Base-by-base conservation (phyloP, 2,888 invertebrate species). In the Epicampocera succincta region DNA sequence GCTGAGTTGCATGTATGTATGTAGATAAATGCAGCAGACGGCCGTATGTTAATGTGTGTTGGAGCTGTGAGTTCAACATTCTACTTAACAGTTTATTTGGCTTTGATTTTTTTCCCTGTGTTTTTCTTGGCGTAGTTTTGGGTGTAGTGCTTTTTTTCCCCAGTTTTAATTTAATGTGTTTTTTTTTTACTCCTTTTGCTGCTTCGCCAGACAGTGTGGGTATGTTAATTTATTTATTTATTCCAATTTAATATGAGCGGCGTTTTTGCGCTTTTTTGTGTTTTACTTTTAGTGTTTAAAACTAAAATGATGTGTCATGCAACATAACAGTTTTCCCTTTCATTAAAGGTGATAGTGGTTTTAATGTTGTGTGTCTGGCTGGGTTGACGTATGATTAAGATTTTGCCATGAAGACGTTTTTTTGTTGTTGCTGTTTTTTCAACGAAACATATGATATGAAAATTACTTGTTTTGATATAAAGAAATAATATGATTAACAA, bases 281-380 rank as follows among this genome's bases (percentile, higher is more conserved):
- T 3, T 3, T 1, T 63, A 44, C 48, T 58, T 58, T 58, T 12
- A 1, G 21, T 38, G 17, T 25, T 29, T 52, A 44, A 19, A 63
- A 48, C n/a, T 63, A 58, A 73, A 79, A 42, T 72, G 63, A 74
- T 81, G 81, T 81, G 77, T 81, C 81, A 81, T 77, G 81, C 81
- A 58, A 46, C 56, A 76, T 65, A 42, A 61, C 61, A 71, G 56
- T 71, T 77, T 65, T 77, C 63, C 48, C 77, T 77, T 71, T 65
- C 65, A 58, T 71, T 71, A 33, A 77, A 77, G 52, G 54, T 68
- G 61, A 69, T 74, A 65, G 46, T 48, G n/a, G 12, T 46, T 63
- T 52, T 38, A 25, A 17, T 29, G 19, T 29, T 15, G 40, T n/a
- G 15, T 50, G 50, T 21, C 19, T 29, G n/a, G 12, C 29, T 33